Evolutionary conservation across 2,113 vertebrate genomes (phyloP).

Genomic region (Pitta sordida): DNA sequence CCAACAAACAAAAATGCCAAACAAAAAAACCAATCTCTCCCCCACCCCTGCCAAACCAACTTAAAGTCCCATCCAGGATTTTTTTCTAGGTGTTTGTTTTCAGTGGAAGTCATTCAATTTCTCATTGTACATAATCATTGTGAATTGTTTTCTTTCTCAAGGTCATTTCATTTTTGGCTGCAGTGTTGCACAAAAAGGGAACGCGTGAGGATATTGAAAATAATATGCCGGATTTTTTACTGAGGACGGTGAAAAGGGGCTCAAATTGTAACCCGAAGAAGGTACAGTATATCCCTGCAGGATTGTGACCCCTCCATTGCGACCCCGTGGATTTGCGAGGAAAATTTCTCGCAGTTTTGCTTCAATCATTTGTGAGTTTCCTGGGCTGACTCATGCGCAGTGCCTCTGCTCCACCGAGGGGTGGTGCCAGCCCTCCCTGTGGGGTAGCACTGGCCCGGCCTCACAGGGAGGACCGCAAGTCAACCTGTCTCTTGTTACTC

Average conservation of each 20-base stretch:
- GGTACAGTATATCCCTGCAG: too few relatives aligned
- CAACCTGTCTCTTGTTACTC: too few relatives aligned
- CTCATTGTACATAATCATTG: not conserved
- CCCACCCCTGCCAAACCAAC: not conserved
- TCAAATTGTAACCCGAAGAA: constrained; percentile 70
- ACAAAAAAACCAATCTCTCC: not conserved
- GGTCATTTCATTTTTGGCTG: constrained; percentile 95
- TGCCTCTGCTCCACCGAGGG: too few relatives aligned
- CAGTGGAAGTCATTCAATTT: not conserved
- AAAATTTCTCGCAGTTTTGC: too few relatives aligned
- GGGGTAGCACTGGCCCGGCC: too few relatives aligned
- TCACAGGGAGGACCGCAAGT: too few relatives aligned
- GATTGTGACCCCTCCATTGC: too few relatives aligned
- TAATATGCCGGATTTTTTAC: constrained; percentile 91
- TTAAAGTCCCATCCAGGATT: not conserved
- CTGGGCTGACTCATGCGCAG: too few relatives aligned
- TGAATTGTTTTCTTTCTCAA: constrained; percentile 45
- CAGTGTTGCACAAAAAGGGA: constrained; percentile 89
- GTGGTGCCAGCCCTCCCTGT: too few relatives aligned
- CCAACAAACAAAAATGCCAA: too few relatives aligned
- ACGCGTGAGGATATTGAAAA: constrained; percentile 91
- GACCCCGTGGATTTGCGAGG: too few relatives aligned
- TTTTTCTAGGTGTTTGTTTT: not conserved
- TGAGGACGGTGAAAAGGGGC: constrained; percentile 76
- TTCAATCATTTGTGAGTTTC: too few relatives aligned